Base-by-base conservation (phyloP, 1,140 invertebrate species). In the Aethina tumida region DNA sequence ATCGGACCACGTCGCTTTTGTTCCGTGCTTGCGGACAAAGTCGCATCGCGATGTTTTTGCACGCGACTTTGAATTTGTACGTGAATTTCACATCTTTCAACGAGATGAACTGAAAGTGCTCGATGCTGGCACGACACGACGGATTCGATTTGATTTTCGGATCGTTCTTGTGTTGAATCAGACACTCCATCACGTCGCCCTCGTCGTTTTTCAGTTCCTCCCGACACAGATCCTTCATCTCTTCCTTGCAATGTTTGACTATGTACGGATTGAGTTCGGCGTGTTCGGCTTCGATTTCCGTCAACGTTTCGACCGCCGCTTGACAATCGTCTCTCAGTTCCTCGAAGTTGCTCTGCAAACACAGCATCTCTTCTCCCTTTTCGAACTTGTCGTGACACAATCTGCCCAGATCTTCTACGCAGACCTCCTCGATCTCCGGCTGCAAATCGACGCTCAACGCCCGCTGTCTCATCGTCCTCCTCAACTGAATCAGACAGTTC, bases 121-220 rank as follows among this genome's bases (percentile, higher is more conserved):
- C 93, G 16, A 99, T 83, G 39, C 90, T 90, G 15, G 85, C 84
- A 45, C 81, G 72, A 65, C 96, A 99, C 62, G 95, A 92, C 3
- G 74, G 68, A 58, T 84, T 78, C 14, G 74, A 67, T 45, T 75
- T 74, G 32, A 83, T 64, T 55, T 81, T 69, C 35, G 77, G 71
- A 50, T 92, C 80, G 63, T 93, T 90, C 69, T 98, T 98, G 55
- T 94, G 81, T 37, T 79, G 68, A 37, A 98, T 89, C 3, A 99
- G 68, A 65, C 95, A 99, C 27, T 94, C 84, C 77, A 98, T 84
- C 43, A 97, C 76, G 48, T 94, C 79, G 44, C 81, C 80, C 56
- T 87, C 77, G 48, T 87, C 81, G 52, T 75, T 77, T 42, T 75
- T 77, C 47, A 70, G 73, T 52, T 80, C 79, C 1, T 77, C 48